Percentiles rank a stretch among this genome's conserved stretches.
phyloP scores from a whole-genome alignment of 1,140 invertebrate genomes.

The Rhyzopertha dominica region DNA sequence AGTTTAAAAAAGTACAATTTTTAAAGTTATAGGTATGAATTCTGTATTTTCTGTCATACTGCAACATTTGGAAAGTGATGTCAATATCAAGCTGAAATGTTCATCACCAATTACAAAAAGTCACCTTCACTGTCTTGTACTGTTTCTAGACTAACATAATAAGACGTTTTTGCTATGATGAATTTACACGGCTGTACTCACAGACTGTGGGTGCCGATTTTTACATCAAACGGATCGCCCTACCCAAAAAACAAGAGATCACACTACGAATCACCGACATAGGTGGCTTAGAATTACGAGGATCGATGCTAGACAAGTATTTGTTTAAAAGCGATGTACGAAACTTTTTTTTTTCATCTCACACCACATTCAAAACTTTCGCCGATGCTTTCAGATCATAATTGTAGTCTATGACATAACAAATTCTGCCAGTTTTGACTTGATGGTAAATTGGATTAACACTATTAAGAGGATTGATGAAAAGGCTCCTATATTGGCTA shows the following conservation, averaged over 20 bases:
- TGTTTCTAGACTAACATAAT: slow-evolving; percentile 65
- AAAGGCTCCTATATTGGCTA: slow-evolving; percentile 57
- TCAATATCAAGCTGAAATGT: too few species aligned
- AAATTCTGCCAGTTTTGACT: slow-evolving; percentile 74
- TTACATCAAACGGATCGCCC: slow-evolving; percentile 62
- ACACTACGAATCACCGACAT: slow-evolving; percentile 80
- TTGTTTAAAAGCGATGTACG: slow-evolving; percentile 73
- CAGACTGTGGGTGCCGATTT: slow-evolving; percentile 79
- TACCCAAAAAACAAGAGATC: slow-evolving; percentile 64
- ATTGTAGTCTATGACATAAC: slow-evolving; percentile 85
- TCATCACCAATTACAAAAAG: too few species aligned
- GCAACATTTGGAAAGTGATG: too few species aligned
- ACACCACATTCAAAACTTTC: neutral
- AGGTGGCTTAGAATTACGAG: slow-evolving; percentile 67
- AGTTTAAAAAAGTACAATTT: too few species aligned
- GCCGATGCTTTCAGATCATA: slow-evolving; percentile 61
- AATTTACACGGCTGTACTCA: slow-evolving; percentile 69
- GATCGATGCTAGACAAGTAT: slow-evolving; percentile 80
- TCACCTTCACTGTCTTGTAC: too few species aligned
- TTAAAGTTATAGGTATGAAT: too few species aligned
- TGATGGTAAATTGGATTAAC: slow-evolving; percentile 68
- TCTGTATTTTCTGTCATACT: too few species aligned
- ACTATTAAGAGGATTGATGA: slow-evolving; percentile 56
- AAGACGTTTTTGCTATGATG: slow-evolving; percentile 65
- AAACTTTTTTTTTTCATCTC: too few species aligned